Conservation (phyloP, 2,888 invertebrate genomes). For the Galeopsomyia nigrocyanea region DNA sequence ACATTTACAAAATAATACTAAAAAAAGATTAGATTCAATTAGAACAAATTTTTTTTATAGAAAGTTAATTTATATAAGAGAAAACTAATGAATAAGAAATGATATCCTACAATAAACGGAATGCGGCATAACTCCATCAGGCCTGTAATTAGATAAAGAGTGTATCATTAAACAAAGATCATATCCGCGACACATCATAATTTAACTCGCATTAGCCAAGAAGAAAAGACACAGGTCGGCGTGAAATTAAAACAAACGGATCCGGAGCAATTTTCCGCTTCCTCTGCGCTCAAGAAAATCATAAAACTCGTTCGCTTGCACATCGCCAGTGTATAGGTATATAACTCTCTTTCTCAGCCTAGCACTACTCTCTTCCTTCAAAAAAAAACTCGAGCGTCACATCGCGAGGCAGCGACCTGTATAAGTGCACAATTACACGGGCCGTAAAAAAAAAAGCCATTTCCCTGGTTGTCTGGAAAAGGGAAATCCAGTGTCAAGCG, state of each 20-base stretch:
- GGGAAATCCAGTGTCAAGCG: conserved; percentile 22
- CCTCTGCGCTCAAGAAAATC: conserved; percentile 23
- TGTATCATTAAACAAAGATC: background rate
- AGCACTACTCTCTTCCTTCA: background rate
- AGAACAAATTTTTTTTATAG: no score
- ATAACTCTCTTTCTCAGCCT: no score
- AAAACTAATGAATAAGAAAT: no score
- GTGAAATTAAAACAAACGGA: conserved; percentile 24
- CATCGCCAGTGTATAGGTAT: background rate
- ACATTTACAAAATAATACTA: no score
- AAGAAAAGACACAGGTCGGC: background rate
- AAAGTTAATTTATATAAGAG: no score
- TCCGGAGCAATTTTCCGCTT: background rate
- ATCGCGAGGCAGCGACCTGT: conserved; percentile 1
- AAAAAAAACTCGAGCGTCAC: no score
- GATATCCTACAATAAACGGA: no score
- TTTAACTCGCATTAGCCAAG: background rate
- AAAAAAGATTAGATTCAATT: no score
- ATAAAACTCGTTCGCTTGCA: conserved; percentile 29
- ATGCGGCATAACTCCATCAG: no score
- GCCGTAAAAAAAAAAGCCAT: conserved; percentile 37
- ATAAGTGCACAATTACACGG: conserved; percentile 38
- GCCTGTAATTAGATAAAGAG: no score
- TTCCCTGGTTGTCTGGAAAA: conserved; percentile 15
- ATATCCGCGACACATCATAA: conserved; percentile 10